Evolutionary conservation across 1,140 invertebrate species (phyloP).

Genomic region (Anadara kagoshimensis): DNA sequence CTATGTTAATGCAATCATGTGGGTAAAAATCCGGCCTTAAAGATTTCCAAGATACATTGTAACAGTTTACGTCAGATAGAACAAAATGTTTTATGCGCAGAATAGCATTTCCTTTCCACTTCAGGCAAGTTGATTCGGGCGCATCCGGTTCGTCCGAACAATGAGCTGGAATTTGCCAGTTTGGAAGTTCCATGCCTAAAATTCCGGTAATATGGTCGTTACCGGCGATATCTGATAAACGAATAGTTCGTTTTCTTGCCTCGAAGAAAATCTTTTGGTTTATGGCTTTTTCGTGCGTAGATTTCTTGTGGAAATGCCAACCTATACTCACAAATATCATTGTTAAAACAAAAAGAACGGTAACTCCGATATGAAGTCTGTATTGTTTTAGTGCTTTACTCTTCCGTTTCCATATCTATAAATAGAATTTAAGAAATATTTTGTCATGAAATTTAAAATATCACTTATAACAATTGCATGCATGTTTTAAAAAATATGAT

Average conservation of each 20-base stretch:
- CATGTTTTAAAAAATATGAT: too few species aligned
- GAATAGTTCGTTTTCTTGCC: conserved; percentile 43
- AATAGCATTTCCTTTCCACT: conserved; percentile 60
- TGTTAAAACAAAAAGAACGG: conserved; percentile 51
- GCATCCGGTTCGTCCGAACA: conserved; percentile 51
- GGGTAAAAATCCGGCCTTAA: conserved; percentile 43
- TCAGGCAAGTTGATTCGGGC: conserved; percentile 51
- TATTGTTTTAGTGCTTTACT: conserved; percentile 51
- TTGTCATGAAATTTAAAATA: not conserved
- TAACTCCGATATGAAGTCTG: conserved; percentile 59
- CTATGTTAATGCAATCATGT: conserved; percentile 66
- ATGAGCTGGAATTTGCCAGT: conserved; percentile 61
- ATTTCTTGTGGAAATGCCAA: conserved; percentile 59
- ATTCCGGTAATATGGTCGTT: conserved; percentile 42
- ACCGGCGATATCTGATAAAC: conserved; percentile 37
- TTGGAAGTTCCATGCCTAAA: conserved; percentile 56
- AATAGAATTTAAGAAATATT: not conserved
- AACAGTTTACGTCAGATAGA: conserved; percentile 50
- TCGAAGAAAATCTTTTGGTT: conserved; percentile 61
- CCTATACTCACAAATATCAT: conserved; percentile 54
- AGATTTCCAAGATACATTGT: conserved; percentile 63
- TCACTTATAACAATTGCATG: not conserved
- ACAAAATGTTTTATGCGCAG: conserved; percentile 54
- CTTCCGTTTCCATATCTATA: conserved; percentile 50
- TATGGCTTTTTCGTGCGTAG: conserved; percentile 37